Base-by-base conservation (phyloP, 1,140 invertebrate species). In the Dinothrombium tinctorium region DNA sequence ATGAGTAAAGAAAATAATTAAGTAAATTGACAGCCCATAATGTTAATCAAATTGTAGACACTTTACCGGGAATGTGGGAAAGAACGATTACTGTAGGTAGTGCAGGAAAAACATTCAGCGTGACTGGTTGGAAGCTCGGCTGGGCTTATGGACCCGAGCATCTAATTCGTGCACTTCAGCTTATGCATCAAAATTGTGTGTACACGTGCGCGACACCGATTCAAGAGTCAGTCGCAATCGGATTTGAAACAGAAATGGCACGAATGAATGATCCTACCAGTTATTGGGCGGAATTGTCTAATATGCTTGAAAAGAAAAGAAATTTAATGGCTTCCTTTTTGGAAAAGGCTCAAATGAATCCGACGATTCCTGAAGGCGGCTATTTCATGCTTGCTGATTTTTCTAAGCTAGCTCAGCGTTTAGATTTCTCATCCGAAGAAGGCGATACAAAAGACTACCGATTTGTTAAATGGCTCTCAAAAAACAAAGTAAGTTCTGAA, bases 321-420 rank as follows among this genome's bases (percentile, higher is more conserved):
- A 77, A 95, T 53, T 73, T 62, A 46, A 72, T 95, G 61, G 74
- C 71, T 0, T 72, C 37, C n/a, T 24, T 46, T 12, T 22, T 46
- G 5, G 25, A 12, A 0, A 73, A 83, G 3, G 69, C 73, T 38
- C 86, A 84, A 0, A 77, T 96, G 69, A 69, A 69, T n/a, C 84
- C 87, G 0, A 83, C 79, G 1, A 64, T 92, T 35, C 90, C 90
- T 0, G 79, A 95, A 41, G 87, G 80, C 11, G 89, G 89, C 0
- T 96, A 94, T 59, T 95, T 96, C 56, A 80, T 98, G 66, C 53
- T 95, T 9, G 83, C 81, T 3, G 79, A 95, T 57, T 89, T 81
- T 71, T 71, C 69, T 15, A 59, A 67, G 2, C 59, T 87, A 45
- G 38, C 28, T 12, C 9, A 46, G 11, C 17, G 22, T 19, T 17